A percentile compares a stretch with the other conserved stretches of the same genome.
Conservation (phyloP, 2,113 vertebrate species). For the Nerophis ophidion region DNA sequence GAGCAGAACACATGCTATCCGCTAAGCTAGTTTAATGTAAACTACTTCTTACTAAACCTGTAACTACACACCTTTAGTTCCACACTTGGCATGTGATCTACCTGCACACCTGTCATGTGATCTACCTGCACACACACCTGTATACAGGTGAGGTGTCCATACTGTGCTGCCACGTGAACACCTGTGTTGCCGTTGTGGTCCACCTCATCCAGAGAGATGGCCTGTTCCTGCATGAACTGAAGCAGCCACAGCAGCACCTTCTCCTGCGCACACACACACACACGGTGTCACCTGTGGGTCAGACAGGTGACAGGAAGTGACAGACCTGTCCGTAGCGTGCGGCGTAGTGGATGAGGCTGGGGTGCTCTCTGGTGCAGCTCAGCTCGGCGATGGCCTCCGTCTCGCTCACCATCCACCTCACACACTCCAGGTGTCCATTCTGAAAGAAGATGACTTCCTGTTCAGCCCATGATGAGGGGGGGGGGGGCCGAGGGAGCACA, state of each 20-base stretch:
- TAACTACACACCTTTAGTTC: no score
- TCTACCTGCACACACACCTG: slow-evolving; percentile 69
- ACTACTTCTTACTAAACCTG: no score
- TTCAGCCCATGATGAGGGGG: slow-evolving; percentile 15
- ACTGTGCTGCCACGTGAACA: slow-evolving; percentile 88
- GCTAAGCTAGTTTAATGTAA: no score
- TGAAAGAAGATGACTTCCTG: slow-evolving; percentile 55
- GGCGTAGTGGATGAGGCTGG: slow-evolving; percentile 95
- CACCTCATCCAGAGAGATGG: slow-evolving; percentile 91
- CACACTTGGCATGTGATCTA: not conserved
- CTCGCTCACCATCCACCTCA: slow-evolving; percentile 98
- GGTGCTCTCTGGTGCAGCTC: slow-evolving; percentile 90
- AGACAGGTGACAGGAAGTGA: not conserved
- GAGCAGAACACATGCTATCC: no score
- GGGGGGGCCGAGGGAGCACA: slow-evolving; percentile 29
- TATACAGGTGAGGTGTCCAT: slow-evolving; percentile 90
- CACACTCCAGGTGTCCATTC: slow-evolving; percentile 94
- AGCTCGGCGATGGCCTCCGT: slow-evolving; percentile 96
- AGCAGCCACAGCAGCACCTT: slow-evolving; percentile 95
- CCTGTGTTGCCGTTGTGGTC: slow-evolving; percentile 93
- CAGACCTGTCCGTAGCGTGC: slow-evolving; percentile 89
- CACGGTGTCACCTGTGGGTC: not conserved
- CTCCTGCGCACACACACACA: slow-evolving; percentile 70
- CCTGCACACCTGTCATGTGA: not conserved
- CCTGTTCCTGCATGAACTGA: slow-evolving; percentile 99